Evolutionary conservation across 2,797 vertebrate species (phyloP).

Genomic region (Dipus sagitta): DNA sequence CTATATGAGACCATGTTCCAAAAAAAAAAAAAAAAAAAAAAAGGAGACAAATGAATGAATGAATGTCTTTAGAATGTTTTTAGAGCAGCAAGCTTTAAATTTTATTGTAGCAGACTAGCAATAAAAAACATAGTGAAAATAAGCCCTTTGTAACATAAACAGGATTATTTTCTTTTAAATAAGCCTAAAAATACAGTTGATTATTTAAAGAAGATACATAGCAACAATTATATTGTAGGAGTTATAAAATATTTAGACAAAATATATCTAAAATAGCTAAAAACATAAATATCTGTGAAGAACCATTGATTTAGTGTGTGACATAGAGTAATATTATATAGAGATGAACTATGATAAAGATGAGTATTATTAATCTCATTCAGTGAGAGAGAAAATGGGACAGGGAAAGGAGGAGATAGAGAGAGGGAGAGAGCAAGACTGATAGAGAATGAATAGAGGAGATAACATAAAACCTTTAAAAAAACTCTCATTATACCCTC

Average conservation of each 20-base stretch:
- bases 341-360: neutral
- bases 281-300: neutral
- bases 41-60: neutral
- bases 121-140: neutral
- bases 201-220: neutral
- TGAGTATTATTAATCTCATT: neutral
- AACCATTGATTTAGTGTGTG: neutral
- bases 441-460: neutral
- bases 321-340: neutral
- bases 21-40: too few species aligned
- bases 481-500: neutral
- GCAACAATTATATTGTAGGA: neutral
- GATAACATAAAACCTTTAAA: neutral
- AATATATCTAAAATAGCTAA: neutral
- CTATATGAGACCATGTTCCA: too few species aligned
- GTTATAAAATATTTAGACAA: conserved; percentile 19
- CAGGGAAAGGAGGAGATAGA: neutral
- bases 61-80: neutral
- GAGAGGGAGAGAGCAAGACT: neutral
- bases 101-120: neutral
- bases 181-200: neutral
- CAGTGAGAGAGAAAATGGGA: neutral
- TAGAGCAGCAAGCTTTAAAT: neutral
- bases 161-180: neutral
- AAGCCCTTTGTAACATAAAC: neutral